These are phyloP conservation scores for Pherbina coryleti DNA, from an alignment of 2,888 invertebrate genomes.

Conservation along the genomic window DNA sequence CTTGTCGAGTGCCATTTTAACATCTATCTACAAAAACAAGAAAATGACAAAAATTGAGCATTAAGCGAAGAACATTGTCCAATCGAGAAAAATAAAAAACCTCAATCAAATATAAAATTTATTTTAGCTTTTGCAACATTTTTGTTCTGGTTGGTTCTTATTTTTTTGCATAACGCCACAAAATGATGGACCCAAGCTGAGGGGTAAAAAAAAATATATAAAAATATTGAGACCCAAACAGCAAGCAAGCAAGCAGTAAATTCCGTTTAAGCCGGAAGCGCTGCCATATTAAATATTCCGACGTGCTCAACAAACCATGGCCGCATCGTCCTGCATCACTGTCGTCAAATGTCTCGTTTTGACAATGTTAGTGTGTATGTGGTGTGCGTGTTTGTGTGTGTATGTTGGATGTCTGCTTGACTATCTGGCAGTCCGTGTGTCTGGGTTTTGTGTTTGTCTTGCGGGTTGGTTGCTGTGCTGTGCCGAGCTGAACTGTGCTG, in stretches of 20 bases:
- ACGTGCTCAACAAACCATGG: neutral
- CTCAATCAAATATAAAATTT: slow-evolving; percentile 21
- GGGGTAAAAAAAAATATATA: neutral
- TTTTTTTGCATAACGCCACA: neutral
- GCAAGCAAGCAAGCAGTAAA: neutral
- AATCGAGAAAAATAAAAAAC: slow-evolving; percentile 17
- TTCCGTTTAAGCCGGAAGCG: slow-evolving; percentile 25
- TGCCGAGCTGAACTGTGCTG: too few species aligned
- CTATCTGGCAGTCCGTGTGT: too few species aligned
- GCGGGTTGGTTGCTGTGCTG: too few species aligned
- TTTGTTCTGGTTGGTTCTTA: neutral
- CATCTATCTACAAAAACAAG: neutral
- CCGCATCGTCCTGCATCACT: neutral
- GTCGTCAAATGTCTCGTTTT: neutral
- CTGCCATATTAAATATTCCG: slow-evolving; percentile 26
- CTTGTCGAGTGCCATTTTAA: neutral
- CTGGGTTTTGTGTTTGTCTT: too few species aligned
- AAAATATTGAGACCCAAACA: neutral
- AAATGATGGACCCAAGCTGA: too few species aligned
- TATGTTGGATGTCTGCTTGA: too few species aligned
- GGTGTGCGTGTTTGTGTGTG: too few species aligned
- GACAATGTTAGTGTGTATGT: too few species aligned
- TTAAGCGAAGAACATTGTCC: neutral
- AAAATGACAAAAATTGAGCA: neutral
- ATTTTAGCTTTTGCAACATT: neutral